Percentiles rank a stretch among this genome's conserved stretches.
These are phyloP conservation scores for Ophion slaviceki DNA, from an alignment of 2,888 invertebrate species.

Conservation along the genomic window DNA sequence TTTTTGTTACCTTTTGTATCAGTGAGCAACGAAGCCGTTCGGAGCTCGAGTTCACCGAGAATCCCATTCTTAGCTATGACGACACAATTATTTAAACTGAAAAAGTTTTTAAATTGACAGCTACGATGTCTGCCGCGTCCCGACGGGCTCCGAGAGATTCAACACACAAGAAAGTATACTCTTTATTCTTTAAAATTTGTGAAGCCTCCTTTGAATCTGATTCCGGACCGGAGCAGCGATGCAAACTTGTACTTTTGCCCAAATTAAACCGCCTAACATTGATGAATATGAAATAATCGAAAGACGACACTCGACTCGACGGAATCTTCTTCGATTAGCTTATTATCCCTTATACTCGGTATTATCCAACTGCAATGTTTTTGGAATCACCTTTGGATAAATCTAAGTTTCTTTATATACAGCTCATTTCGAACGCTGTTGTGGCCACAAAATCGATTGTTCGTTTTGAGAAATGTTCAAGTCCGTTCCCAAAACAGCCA, in stretches of 20 bases:
- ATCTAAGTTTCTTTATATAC: too few relatives aligned
- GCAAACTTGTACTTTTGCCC: neutral
- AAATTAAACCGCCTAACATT: neutral
- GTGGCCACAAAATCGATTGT: neutral
- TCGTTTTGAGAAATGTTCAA: neutral
- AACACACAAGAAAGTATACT: too few relatives aligned
- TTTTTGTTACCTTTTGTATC: neutral
- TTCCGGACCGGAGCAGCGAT: neutral
- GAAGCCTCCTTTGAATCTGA: neutral
- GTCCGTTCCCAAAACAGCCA: neutral
- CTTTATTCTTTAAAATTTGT: neutral
- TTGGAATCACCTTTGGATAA: too few relatives aligned
- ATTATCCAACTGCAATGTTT: too few relatives aligned
- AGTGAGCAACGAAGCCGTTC: neutral
- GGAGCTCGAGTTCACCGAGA: neutral
- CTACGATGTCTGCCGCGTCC: neutral
- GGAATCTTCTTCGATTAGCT: neutral
- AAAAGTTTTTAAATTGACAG: neutral
- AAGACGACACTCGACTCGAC: neutral
- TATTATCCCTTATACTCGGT: neutral
- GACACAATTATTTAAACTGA: neutral
- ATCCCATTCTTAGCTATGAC: neutral
- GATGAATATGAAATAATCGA: neutral
- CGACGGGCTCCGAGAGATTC: neutral
- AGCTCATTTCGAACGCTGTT: neutral